Evolutionary conservation across 2,888 invertebrate genomes (phyloP).

Genomic region (Meiosimyza decipiens): DNA sequence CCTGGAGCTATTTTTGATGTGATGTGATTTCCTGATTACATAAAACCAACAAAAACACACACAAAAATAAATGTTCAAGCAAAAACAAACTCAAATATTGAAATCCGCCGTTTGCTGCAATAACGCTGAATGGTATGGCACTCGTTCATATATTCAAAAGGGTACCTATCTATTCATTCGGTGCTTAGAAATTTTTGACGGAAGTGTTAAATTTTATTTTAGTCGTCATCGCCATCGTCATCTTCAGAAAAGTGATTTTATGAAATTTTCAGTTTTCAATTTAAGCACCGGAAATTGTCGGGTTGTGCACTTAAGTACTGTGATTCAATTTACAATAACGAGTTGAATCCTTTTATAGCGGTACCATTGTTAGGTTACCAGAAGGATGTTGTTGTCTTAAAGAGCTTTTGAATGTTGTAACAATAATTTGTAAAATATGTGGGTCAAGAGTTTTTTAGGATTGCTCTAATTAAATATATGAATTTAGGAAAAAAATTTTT

Average conservation of each 20-base stretch:
- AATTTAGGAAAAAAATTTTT: too few species aligned
- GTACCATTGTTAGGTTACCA: background rate
- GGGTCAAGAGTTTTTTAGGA: too few species aligned
- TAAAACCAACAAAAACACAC: too few species aligned
- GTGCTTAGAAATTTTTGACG: background rate
- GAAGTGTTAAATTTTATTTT: slow-evolving; percentile 5
- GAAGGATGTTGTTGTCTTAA: too few species aligned
- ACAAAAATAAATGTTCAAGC: background rate
- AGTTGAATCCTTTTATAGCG: background rate
- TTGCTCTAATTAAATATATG: too few species aligned
- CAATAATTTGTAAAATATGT: too few species aligned
- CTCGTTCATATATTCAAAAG: background rate
- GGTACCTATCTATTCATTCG: background rate
- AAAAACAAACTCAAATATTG: slow-evolving; percentile 2
- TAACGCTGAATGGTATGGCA: background rate
- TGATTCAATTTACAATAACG: background rate
- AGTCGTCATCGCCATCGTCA: too few species aligned
- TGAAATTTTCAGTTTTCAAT: too few species aligned
- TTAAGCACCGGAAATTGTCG: too few species aligned
- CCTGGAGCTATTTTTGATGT: slow-evolving; percentile 12
- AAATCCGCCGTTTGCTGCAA: background rate
- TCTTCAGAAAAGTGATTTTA: too few species aligned
- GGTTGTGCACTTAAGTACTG: too few species aligned
- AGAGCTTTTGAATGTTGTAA: too few species aligned
- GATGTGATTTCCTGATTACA: slow-evolving; percentile 26